Percentiles rank a stretch among this genome's conserved stretches.
Evolutionary conservation across 2,113 vertebrate genomes (phyloP).

Genomic region (Cranoglanis bouderius): DNA sequence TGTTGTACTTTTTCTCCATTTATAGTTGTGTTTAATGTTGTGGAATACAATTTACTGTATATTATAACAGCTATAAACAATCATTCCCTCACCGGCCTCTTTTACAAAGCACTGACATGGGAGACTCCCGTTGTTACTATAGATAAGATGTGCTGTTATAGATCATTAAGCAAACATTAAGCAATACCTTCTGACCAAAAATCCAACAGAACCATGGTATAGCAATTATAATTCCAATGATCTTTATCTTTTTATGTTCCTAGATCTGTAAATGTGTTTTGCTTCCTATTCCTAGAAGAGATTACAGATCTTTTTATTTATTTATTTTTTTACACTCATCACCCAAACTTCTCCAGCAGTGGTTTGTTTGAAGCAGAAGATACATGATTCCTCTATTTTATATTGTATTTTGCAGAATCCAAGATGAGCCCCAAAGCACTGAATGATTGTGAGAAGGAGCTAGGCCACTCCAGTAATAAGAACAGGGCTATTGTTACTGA

Average conservation of each 20-base stretch:
- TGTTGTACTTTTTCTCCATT: background rate
- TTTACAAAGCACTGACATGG: background rate
- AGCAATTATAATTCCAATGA: background rate
- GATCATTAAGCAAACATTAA: background rate
- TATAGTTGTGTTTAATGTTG: background rate
- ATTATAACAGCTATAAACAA: background rate
- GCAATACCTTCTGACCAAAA: background rate
- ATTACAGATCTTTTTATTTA: background rate
- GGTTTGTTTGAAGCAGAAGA: slow-evolving; percentile 18
- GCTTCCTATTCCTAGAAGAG: background rate
- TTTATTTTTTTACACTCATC: background rate
- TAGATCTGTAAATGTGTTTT: background rate
- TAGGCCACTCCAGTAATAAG: slow-evolving; percentile 46
- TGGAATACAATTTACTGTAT: background rate
- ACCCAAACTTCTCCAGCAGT: slow-evolving; percentile 13
- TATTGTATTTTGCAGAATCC: slow-evolving; percentile 29
- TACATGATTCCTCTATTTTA: slow-evolving; percentile 21
- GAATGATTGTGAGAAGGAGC: slow-evolving; percentile 43
- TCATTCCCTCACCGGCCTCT: background rate
- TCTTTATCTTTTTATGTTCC: background rate
- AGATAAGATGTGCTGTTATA: background rate
- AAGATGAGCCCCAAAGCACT: slow-evolving; percentile 39
- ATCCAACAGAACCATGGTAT: background rate
- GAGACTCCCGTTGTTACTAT: background rate
- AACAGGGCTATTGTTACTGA: slow-evolving; percentile 62